phyloP scores from a whole-genome alignment of 2,888 invertebrate genomes.

The Protophormia terraenovae region DNA sequence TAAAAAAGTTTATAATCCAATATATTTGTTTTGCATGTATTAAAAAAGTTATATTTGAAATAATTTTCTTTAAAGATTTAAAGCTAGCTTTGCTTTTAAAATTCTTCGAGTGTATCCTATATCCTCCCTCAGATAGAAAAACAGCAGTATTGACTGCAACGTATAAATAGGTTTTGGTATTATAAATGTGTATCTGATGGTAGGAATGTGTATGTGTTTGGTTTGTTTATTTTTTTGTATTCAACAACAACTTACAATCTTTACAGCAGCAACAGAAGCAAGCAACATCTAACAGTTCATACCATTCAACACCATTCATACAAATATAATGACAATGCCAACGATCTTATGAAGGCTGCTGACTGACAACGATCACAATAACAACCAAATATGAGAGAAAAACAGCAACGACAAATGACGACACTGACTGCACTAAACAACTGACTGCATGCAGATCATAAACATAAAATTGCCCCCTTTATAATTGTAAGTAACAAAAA shows the following conservation, averaged over 20 bases:
- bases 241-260: slow-evolving; percentile 1
- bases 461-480: slow-evolving; percentile 59
- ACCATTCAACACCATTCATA: slow-evolving; percentile 47
- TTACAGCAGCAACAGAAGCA: slow-evolving; percentile 15
- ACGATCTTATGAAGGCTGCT: slow-evolving; percentile 65
- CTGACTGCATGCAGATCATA: background rate
- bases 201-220: slow-evolving; percentile 13
- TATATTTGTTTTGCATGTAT: too few species aligned
- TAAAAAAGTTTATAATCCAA: too few species aligned
- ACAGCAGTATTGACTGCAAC: background rate
- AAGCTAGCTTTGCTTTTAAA: too few species aligned
- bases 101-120: background rate
- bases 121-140: slow-evolving; percentile 18
- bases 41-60: too few species aligned
- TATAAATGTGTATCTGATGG: slow-evolving; percentile 12
- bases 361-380: slow-evolving; percentile 24
- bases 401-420: slow-evolving; percentile 26
- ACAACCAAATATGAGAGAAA: background rate
- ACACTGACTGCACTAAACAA: slow-evolving; percentile 33
- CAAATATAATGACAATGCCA: slow-evolving; percentile 54
- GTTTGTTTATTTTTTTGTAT: slow-evolving; percentile 4
- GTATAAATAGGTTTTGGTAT: background rate
- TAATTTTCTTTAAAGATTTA: too few species aligned
- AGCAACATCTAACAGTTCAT: slow-evolving; percentile 37
- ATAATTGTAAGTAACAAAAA: slow-evolving; percentile 44